Conservation (phyloP, 2,113 vertebrate species). For the Hippocampus zosterae region DNA sequence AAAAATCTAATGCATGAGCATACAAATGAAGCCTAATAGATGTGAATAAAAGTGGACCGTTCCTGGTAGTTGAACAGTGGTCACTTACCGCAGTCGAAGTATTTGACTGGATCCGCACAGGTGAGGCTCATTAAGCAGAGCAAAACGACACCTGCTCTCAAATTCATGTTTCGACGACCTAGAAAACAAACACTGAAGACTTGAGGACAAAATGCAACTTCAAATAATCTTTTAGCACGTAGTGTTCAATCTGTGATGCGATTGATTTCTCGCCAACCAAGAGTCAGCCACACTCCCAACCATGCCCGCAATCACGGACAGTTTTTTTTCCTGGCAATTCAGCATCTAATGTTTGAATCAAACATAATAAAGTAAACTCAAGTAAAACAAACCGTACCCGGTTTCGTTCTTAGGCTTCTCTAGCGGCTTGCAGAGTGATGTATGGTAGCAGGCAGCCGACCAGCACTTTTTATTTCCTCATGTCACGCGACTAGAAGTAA, state of each 20-base stretch:
- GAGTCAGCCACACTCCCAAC: too few species aligned
- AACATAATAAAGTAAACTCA: not conserved
- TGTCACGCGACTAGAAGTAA: constrained; percentile 25
- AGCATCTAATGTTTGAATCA: not conserved
- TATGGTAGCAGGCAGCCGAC: not conserved
- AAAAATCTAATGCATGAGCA: too few species aligned
- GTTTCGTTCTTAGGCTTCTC: not conserved
- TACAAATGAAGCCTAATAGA: too few species aligned
- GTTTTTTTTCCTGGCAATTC: not conserved
- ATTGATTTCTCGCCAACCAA: not conserved
- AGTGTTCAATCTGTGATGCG: not conserved
- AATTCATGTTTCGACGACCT: constrained; percentile 52
- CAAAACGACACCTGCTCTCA: constrained; percentile 28
- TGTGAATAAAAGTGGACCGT: too few species aligned
- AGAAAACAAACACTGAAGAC: not conserved
- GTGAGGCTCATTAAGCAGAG: constrained; percentile 58
- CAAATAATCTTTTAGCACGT: not conserved
- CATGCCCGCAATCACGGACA: not conserved
- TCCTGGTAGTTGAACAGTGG: not conserved
- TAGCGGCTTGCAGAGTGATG: rapidly evolving
- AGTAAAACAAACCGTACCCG: not conserved
- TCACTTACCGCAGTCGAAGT: constrained; percentile 75
- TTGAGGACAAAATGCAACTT: rapidly evolving
- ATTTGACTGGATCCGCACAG: constrained; percentile 71
- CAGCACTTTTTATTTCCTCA: constrained; percentile 20